A percentile compares a stretch with the other conserved stretches of the same genome.
These are phyloP conservation scores for Acipenser transmontanus DNA, from an alignment of 2,797 vertebrate species.

Conservation along the genomic window DNA sequence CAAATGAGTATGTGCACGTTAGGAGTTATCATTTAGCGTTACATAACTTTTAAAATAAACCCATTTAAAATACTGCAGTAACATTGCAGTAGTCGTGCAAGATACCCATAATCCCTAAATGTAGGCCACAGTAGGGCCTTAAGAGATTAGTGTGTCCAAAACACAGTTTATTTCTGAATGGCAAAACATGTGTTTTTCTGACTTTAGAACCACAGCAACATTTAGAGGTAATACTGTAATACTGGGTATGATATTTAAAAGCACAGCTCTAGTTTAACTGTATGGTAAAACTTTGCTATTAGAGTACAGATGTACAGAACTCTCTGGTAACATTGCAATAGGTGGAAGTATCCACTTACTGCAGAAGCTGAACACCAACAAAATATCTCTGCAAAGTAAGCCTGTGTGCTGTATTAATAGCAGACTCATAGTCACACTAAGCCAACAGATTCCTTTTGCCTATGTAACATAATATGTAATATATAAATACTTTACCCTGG, in stretches of 20 bases:
- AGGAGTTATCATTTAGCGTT: no score
- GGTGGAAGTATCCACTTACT: constrained; percentile 48
- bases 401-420: constrained; percentile 46
- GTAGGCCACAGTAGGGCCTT: no score
- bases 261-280: background rate
- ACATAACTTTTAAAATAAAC: no score
- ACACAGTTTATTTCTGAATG: no score
- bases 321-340: constrained; percentile 38
- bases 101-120: no score
- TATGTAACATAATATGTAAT: constrained; percentile 37
- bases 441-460: constrained; percentile 31
- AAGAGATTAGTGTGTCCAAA: no score
- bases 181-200: no score
- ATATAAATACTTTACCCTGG: constrained; percentile 43
- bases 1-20: no score
- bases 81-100: no score
- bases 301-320: constrained; percentile 29
- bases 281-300: constrained; percentile 38
- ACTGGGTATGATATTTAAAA: background rate
- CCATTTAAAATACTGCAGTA: no score
- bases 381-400: constrained; percentile 31
- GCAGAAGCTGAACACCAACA: constrained; percentile 41
- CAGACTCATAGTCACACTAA: constrained; percentile 24
- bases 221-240: no score
- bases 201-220: no score